Base-by-base conservation (phyloP, 1,140 invertebrate genomes). In the Trichonephila clavata region DNA sequence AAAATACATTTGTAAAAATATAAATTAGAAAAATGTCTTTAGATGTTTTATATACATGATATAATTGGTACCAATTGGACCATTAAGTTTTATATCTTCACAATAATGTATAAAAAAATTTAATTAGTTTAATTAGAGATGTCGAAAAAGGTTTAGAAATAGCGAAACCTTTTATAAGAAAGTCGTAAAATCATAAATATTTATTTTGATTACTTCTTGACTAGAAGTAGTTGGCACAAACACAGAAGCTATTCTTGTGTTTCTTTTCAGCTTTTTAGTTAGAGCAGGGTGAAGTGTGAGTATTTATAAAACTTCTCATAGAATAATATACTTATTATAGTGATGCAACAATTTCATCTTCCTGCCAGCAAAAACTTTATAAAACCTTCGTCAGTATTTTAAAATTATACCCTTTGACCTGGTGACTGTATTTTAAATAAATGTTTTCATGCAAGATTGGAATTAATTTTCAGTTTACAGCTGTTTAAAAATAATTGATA, bases 11-110 rank as follows among this genome's bases (percentile, higher is more conserved):
- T 71, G 18, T 71, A 14, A 32, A 71, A 39, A 71, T 71, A 71
- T 71, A 71, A 71, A 71, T 71, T 71, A 71, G 27, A 65, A 50
- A 50, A 71, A 71, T 71, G 27, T 16, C 13, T 71, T 71, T 71
- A 16, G 8, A 32, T 71, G 27, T 71, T 50, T 27, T 71, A 71
- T 71, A 16, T 71, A 71, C 68, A 71, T 71, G 24, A 71, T 16
- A 71, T 27, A 71, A 71, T 27, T 27, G 24, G 24, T 27, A 24
- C 5, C 32, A 27, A 14, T 27, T 24, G 24, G 68, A 71, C 68
- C 68, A 71, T n/a, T 16, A 50, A 27, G 68, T 24, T 71, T 71
- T 13, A 50, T 50, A 50, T 50, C 50, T 50, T 50, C 68, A 32
- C 14, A 32, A 27, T 71, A 16, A 4, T 4, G 32, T 5, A 3